Conservation (phyloP, 2,113 vertebrate genomes). For the Dolichotis patagonum region DNA sequence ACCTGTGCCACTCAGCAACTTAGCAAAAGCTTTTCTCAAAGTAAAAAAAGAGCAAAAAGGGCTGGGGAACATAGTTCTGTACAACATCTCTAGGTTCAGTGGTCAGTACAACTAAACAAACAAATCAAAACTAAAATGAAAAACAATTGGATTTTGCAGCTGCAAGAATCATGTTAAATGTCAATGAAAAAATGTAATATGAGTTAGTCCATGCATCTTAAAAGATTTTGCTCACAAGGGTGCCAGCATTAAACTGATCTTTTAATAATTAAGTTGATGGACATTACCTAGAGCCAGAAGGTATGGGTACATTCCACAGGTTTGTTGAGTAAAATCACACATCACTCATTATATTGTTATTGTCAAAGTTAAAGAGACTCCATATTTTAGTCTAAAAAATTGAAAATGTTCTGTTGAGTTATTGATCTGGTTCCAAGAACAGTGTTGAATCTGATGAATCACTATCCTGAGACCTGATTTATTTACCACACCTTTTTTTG, state of each 20-base stretch:
- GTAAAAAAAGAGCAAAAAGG: neutral
- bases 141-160: neutral
- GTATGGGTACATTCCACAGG: neutral
- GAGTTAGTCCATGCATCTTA: neutral
- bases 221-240: neutral
- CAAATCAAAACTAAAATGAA: neutral
- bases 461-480: neutral
- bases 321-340: neutral
- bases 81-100: neutral
- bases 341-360: constrained; percentile 4
- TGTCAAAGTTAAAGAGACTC: neutral
- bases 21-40: neutral
- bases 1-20: neutral
- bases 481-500: too few relatives aligned
- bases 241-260: neutral
- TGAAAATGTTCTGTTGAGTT: neutral
- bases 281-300: constrained; percentile 33
- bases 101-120: neutral
- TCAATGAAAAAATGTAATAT: neutral
- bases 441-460: neutral
- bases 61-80: neutral
- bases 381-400: neutral
- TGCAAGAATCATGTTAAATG: neutral
- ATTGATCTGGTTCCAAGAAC: neutral
- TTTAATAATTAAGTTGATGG: constrained; percentile 7